phyloP scores from a whole-genome alignment of 2,888 invertebrate species.

The Morpho achilles region DNA sequence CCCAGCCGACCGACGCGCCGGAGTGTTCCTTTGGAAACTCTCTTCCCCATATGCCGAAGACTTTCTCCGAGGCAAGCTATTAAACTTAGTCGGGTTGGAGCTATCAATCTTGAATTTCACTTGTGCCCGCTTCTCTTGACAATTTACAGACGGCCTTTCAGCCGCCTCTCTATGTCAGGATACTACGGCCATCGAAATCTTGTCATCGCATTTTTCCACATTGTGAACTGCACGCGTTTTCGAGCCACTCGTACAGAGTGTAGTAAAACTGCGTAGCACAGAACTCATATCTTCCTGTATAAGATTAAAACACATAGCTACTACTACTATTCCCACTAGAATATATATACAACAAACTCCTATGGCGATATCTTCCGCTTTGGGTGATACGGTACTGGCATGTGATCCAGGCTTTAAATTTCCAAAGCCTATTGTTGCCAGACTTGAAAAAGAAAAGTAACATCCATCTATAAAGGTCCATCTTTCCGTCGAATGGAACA shows the following conservation, averaged over 20 bases:
- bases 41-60: slow-evolving; percentile 53
- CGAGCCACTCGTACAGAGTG: slow-evolving; percentile 45
- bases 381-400: slow-evolving; percentile 64
- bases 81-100: slow-evolving; percentile 71
- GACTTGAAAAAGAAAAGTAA: slow-evolving; percentile 88
- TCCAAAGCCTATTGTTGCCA: slow-evolving; percentile 91
- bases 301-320: slow-evolving; percentile 92
- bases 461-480: slow-evolving; percentile 95
- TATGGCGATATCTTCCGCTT: slow-evolving; percentile 82
- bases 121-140: slow-evolving; percentile 48
- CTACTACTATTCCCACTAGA: slow-evolving; percentile 89
- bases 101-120: slow-evolving; percentile 61
- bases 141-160: slow-evolving; percentile 52
- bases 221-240: slow-evolving; percentile 61
- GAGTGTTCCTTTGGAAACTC: slow-evolving; percentile 82
- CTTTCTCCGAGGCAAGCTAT: slow-evolving; percentile 76
- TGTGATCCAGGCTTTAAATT: slow-evolving; percentile 85
- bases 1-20: slow-evolving; percentile 79
- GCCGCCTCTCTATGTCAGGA: slow-evolving; percentile 78
- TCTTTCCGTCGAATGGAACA: slow-evolving; percentile 93
- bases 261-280: slow-evolving; percentile 38
- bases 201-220: slow-evolving; percentile 68
- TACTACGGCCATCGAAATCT: slow-evolving; percentile 70
- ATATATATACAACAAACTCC: slow-evolving; percentile 90
- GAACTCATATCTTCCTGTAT: slow-evolving; percentile 86